phyloP scores from a whole-genome alignment of 2,888 invertebrate genomes.

The Drosophila formosana region DNA sequence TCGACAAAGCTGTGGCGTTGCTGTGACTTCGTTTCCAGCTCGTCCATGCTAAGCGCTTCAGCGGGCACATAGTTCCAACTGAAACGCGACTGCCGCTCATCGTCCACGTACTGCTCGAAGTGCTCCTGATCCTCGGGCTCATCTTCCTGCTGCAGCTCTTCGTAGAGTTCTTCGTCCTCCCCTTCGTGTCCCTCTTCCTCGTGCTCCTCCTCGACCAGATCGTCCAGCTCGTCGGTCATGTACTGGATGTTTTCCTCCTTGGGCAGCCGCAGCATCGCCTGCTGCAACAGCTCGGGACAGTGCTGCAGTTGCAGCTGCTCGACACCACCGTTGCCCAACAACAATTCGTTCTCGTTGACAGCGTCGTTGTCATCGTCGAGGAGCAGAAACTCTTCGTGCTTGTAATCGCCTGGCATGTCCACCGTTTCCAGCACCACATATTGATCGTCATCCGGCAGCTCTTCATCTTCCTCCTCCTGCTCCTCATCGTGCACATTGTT shows the following conservation, averaged over 20 bases:
- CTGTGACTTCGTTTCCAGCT: constrained; percentile 8
- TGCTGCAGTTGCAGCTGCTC: constrained; percentile 38
- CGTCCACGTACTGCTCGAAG: constrained; percentile 19
- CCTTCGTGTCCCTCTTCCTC: constrained; percentile 12
- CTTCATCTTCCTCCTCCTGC: not conserved
- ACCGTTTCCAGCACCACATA: constrained; percentile 60
- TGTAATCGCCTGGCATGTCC: constrained; percentile 53
- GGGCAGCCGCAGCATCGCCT: constrained; percentile 34
- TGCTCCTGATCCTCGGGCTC: constrained; percentile 24
- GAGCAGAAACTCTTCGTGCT: constrained; percentile 54
- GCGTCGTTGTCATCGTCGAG: constrained; percentile 44
- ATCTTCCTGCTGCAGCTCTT: constrained; percentile 25
- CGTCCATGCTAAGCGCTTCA: not conserved
- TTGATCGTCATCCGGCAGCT: constrained; percentile 4
- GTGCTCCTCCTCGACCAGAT: constrained; percentile 34
- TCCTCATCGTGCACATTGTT: not conserved
- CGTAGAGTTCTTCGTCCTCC: constrained; percentile 20
- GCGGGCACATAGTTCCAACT: constrained; percentile 30
- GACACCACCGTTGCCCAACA: constrained; percentile 30
- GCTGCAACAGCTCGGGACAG: constrained; percentile 34
- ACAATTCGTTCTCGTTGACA: constrained; percentile 35
- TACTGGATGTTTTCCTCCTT: constrained; percentile 36
- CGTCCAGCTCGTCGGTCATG: constrained; percentile 58
- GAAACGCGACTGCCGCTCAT: not conserved
- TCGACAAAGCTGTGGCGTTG: not conserved